Percentiles rank a stretch among this genome's conserved stretches.
These are phyloP conservation scores for Dromiciops gliroides DNA, from an alignment of 2,113 vertebrate species.

Conservation along the genomic window DNA sequence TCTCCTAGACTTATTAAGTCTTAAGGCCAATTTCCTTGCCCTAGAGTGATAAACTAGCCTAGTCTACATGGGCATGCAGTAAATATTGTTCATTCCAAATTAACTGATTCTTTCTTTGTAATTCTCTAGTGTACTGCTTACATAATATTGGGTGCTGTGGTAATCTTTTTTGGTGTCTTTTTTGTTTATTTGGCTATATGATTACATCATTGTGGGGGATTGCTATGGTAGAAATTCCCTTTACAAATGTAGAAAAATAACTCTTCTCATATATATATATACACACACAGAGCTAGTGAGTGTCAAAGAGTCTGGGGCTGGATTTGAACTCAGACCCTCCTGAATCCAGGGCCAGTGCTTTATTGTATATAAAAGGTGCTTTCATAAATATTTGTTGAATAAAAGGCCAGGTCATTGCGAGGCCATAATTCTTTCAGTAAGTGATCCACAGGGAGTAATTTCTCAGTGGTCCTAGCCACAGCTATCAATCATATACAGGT, in stretches of 20 bases:
- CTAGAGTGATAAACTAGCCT: background rate
- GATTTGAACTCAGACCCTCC: no score
- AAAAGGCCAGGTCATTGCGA: slow-evolving; percentile 36
- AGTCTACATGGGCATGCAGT: background rate
- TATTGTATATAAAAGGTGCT: background rate
- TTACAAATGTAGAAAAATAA: background rate
- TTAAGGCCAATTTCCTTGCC: background rate
- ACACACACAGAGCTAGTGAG: no score
- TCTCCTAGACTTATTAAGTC: background rate
- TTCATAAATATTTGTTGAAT: background rate
- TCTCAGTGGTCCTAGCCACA: background rate
- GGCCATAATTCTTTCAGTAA: background rate
- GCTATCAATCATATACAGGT: background rate
- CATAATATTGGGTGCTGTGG: background rate
- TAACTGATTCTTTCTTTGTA: background rate
- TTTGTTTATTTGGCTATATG: background rate
- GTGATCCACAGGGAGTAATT: background rate
- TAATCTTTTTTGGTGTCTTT: background rate
- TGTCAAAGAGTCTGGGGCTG: no score
- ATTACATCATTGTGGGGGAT: background rate
- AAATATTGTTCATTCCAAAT: background rate
- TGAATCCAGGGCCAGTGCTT: no score
- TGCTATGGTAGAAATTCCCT: background rate
- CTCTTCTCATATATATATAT: no score
- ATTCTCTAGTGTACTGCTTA: background rate